phyloP scores from a whole-genome alignment of 2,888 invertebrate genomes.

The Xylocampa areola region DNA sequence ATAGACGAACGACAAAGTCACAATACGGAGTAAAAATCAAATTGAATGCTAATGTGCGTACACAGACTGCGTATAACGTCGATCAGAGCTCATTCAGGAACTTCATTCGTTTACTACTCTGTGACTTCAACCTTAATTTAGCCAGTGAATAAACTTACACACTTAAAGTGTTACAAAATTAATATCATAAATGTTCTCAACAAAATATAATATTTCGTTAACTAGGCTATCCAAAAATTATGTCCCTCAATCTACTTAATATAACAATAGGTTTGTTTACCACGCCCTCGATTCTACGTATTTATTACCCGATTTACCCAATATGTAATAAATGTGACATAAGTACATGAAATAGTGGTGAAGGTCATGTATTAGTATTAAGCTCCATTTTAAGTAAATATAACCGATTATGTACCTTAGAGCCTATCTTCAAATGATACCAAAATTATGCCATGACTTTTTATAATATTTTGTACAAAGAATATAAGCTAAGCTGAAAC shows the following conservation, averaged over 20 bases:
- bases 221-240: slow-evolving; percentile 32
- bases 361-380: slow-evolving; percentile 24
- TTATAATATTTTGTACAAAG: slow-evolving; percentile 79
- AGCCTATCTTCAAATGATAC: slow-evolving; percentile 62
- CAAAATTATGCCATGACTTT: slow-evolving; percentile 81
- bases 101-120: slow-evolving; percentile 32
- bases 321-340: slow-evolving; percentile 34
- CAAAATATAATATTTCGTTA: slow-evolving; percentile 36
- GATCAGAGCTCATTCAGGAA: too few species aligned
- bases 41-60: slow-evolving; percentile 17
- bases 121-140: slow-evolving; percentile 23
- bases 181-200: slow-evolving; percentile 10
- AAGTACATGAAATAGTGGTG: slow-evolving; percentile 31
- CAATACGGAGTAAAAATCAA: slow-evolving; percentile 16
- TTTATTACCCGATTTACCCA: slow-evolving; percentile 41
- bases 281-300: slow-evolving; percentile 35
- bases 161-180: slow-evolving; percentile 26
- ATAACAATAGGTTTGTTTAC: slow-evolving; percentile 36
- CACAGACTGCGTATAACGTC: not conserved
- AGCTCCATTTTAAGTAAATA: slow-evolving; percentile 42
- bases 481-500: slow-evolving; percentile 53
- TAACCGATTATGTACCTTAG: slow-evolving; percentile 51
- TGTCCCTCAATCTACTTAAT: slow-evolving; percentile 35
- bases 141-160: slow-evolving; percentile 47
- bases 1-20: slow-evolving; percentile 23